phyloP scores from a whole-genome alignment of 2,888 invertebrate genomes.

The Lissonota sp. region DNA sequence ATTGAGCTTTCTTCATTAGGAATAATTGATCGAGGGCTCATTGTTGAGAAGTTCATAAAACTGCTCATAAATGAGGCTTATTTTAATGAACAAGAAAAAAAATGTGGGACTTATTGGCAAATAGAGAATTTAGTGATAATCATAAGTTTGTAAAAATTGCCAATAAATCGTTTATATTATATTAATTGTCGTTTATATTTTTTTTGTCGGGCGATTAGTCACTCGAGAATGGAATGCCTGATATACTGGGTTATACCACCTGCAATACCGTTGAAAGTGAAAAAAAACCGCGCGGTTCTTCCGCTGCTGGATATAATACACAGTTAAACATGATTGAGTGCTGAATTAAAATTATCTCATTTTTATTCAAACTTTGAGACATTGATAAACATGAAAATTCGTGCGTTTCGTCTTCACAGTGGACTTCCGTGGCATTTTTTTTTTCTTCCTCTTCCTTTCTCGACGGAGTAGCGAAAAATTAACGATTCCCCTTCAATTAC shows the following conservation, averaged over 20 bases:
- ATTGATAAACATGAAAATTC: slow-evolving; percentile 30
- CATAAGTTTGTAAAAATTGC: no score
- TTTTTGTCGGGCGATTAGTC: not conserved
- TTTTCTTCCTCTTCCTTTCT: not conserved
- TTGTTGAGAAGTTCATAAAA: no score
- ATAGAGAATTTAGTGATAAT: no score
- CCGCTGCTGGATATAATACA: slow-evolving; percentile 14
- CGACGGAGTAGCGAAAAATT: slow-evolving; percentile 2
- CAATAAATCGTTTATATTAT: no score
- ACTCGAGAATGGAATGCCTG: not conserved
- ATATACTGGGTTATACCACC: not conserved
- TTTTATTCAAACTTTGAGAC: slow-evolving; percentile 22
- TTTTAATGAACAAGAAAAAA: no score
- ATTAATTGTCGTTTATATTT: no score
- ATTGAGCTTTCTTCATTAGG: no score
- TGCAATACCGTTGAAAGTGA: not conserved
- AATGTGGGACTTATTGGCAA: no score
- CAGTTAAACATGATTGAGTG: slow-evolving; percentile 13
- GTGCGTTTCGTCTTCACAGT: not conserved
- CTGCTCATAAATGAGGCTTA: no score
- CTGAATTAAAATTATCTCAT: slow-evolving; percentile 28
- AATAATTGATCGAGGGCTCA: no score
- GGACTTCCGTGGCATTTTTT: not conserved
- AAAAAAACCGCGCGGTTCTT: not conserved
- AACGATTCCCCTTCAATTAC: slow-evolving; percentile 35